A percentile compares a stretch with the other conserved stretches of the same genome.
These are phyloP conservation scores for Xanthia togata DNA, from an alignment of 2,888 invertebrate genomes.

Conservation along the genomic window DNA sequence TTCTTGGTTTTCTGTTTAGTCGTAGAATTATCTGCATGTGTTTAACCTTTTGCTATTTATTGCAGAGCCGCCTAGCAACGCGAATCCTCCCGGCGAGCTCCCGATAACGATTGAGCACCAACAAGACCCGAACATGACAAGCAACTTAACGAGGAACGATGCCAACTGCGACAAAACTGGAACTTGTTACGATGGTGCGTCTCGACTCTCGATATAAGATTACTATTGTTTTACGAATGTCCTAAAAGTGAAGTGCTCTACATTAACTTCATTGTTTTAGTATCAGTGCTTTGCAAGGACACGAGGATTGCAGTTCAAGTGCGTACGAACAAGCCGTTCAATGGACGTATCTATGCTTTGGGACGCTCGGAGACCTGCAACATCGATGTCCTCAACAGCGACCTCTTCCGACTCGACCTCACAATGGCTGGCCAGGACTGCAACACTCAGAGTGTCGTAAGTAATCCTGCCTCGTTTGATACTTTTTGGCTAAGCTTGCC, in stretches of 20 bases:
- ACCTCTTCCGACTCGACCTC: conserved; percentile 97
- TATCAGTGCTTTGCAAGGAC: conserved; percentile 98
- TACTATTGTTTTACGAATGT: background rate
- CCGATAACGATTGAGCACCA: conserved; percentile 95
- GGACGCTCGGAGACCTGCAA: conserved; percentile 98
- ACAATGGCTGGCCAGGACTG: conserved; percentile 98
- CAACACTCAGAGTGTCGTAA: conserved; percentile 98
- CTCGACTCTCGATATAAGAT: background rate
- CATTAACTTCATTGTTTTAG: conserved; percentile 84
- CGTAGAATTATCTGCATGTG: conserved; percentile 54
- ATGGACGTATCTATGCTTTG: conserved; percentile 97
- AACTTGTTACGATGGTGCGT: conserved; percentile 97
- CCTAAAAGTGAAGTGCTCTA: background rate
- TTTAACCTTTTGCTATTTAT: conserved; percentile 72
- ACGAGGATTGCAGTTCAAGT: conserved; percentile 98
- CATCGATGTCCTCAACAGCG: conserved; percentile 97
- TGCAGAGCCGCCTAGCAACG: conserved; percentile 88
- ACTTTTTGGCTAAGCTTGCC: no score
- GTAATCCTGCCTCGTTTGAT: conserved; percentile 75
- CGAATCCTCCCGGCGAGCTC: conserved; percentile 88
- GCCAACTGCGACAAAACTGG: conserved; percentile 98
- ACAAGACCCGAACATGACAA: conserved; percentile 92
- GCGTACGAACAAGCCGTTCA: conserved; percentile 97
- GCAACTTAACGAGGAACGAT: conserved; percentile 94
- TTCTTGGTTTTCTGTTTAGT: conserved; percentile 53